These are phyloP conservation scores for Antedon mediterranea DNA, from an alignment of 53 echinoderm and acorn worm genomes.

Conservation along the genomic window DNA sequence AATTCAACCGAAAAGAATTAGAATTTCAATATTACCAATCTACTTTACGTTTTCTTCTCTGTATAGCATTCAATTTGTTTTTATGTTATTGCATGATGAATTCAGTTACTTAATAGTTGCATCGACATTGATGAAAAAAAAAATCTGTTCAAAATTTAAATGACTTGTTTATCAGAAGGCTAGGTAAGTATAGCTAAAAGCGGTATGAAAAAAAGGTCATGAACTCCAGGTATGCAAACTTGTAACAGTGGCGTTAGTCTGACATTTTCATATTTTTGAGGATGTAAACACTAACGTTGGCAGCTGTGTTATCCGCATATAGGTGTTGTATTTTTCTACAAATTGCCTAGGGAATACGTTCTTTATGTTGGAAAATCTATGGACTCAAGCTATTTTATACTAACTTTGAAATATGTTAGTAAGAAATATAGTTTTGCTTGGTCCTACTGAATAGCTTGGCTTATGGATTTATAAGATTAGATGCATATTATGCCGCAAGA, in stretches of 20 bases:
- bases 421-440: not conserved
- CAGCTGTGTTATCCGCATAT: not conserved
- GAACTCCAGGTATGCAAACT: not conserved
- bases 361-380: not conserved
- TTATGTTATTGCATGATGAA: not conserved
- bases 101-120: not conserved
- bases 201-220: not conserved
- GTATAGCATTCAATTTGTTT: not conserved
- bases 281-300: not conserved
- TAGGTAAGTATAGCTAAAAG: not conserved
- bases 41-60: too few species aligned
- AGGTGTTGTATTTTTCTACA: not conserved
- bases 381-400: not conserved
- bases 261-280: not conserved
- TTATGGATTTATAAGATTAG: not conserved
- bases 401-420: not conserved
- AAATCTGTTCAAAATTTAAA: not conserved
- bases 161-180: not conserved
- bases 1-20: too few species aligned
- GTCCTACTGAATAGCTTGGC: not conserved
- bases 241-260: not conserved
- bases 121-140: not conserved
- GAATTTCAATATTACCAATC: too few species aligned
- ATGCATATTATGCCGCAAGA: not conserved
- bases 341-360: not conserved